Base-by-base conservation (phyloP, 1,140 invertebrate species). In the Drepana arcuata region DNA sequence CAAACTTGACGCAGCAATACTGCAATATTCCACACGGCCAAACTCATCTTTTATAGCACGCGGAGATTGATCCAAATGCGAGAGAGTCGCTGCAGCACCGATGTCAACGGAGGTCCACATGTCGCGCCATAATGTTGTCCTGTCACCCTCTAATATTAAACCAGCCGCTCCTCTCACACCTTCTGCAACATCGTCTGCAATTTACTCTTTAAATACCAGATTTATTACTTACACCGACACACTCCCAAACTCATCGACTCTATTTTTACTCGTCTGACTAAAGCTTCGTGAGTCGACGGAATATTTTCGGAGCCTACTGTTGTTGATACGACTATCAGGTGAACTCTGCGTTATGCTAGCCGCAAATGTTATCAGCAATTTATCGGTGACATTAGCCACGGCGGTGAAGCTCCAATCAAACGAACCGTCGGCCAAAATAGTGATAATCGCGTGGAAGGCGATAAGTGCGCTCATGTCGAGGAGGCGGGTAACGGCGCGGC, bases 401-500 rank as follows among this genome's bases (percentile, higher is more conserved):
- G 32, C 38, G 28, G 41, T 16, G 5, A 5, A 6, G 38, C 31
- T 29, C 14, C 37, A 34, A 29, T 38, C 40, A 49, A 58, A 45
- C 44, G 50, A 34, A 36, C 41, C 24, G 25, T 23, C 12, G 27
- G 28, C 26, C 27, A 34, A 24, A 41, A 46, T 46, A 30, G 39
- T 50, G 52, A 48, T 51, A 56, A 51, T 47, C 52, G 44, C 33
- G 21, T 26, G 40, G 18, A 21, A 9, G 9, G 41, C 42, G 45
- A 43, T 50, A 31, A 36, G 16, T 31, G 33, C 29, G 44, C 23
- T 50, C 41, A 30, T 31, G 44, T 34, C 21, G 34, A 25, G 49
- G 49, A 43, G 47, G 47, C 46, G 48, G 48, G 48, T 29, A 34
- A 41, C 39, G 37, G 56, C 47, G 66, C 63, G 49, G 49, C 61